Conservation (phyloP, 2,888 invertebrate species). For the Limenitis camilla region DNA sequence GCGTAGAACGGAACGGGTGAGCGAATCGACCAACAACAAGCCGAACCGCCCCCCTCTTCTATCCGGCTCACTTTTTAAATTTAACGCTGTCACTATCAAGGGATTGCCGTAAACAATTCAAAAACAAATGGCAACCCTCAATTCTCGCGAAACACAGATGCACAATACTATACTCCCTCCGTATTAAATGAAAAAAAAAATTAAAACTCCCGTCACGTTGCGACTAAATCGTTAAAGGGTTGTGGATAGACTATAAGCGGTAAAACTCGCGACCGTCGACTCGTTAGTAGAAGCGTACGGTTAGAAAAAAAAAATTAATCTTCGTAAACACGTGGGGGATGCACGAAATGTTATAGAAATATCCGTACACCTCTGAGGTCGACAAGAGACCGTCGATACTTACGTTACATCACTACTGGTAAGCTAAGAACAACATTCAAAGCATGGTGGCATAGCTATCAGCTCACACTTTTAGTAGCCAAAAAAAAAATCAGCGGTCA, state of each 20-base stretch:
- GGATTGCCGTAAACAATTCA: conserved; percentile 36
- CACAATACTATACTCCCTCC: conserved; percentile 73
- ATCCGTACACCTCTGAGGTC: conserved; percentile 54
- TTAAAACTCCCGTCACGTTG: conserved; percentile 56
- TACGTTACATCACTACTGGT: conserved; percentile 32
- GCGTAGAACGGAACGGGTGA: conserved; percentile 70
- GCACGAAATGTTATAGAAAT: conserved; percentile 53
- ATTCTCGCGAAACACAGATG: conserved; percentile 62
- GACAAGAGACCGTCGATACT: conserved; percentile 39
- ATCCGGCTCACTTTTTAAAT: conserved; percentile 49
- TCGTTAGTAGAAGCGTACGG: conserved; percentile 71
- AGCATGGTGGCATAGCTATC: conserved; percentile 53
- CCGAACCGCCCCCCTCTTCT: conserved; percentile 67
- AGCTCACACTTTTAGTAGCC: conserved; percentile 36
- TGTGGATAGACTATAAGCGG: conserved; percentile 64
- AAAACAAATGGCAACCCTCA: conserved; percentile 38
- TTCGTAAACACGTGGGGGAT: conserved; percentile 61
- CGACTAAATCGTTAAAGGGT: conserved; percentile 59
- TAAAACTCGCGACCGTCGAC: conserved; percentile 51
- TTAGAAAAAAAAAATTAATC: conserved; percentile 49
- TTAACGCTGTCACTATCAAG: conserved; percentile 19
- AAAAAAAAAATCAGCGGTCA: conserved; percentile 38
- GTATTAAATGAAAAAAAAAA: conserved; percentile 35
- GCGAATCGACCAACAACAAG: conserved; percentile 56
- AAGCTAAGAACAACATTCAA: conserved; percentile 65